These are phyloP conservation scores for Drosophila subsilvestris DNA, from an alignment of 2,888 invertebrate genomes.

Conservation along the genomic window DNA sequence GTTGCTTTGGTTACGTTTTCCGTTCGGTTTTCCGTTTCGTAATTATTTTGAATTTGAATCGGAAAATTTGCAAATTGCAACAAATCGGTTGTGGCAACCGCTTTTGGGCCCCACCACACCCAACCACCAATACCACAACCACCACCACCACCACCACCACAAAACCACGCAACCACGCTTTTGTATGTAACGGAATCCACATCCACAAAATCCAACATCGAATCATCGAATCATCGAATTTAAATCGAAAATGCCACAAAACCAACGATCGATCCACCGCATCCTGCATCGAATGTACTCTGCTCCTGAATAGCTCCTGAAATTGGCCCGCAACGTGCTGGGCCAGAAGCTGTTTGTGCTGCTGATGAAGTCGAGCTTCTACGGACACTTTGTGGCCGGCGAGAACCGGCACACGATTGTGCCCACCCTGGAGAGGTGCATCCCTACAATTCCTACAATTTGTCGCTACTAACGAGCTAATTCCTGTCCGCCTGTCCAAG, in stretches of 20 bases:
- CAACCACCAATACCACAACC: neutral
- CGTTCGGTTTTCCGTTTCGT: slow-evolving; percentile 18
- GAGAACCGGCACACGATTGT: slow-evolving; percentile 94
- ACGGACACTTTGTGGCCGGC: slow-evolving; percentile 99
- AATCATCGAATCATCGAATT: too few species aligned
- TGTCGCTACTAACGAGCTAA: slow-evolving; percentile 6
- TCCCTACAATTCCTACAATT: neutral
- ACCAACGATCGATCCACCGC: slow-evolving; percentile 15
- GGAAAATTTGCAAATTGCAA: slow-evolving; percentile 2
- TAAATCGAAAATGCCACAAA: neutral
- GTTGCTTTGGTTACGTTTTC: slow-evolving; percentile 33
- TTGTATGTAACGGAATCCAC: too few species aligned
- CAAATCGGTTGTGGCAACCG: neutral
- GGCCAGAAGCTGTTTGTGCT: slow-evolving; percentile 92
- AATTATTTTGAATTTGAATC: slow-evolving; percentile 11
- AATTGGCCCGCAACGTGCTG: slow-evolving; percentile 89
- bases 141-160: neutral
- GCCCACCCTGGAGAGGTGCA: slow-evolving; percentile 91
- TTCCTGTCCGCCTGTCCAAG: neutral
- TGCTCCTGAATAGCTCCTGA: slow-evolving; percentile 89
- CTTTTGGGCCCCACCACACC: slow-evolving; percentile 4
- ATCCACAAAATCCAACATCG: too few species aligned
- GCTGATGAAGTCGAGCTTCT: slow-evolving; percentile 97
- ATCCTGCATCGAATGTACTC: slow-evolving; percentile 14
- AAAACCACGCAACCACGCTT: too few species aligned